These are phyloP conservation scores for Leptobrachium ailaonicum DNA, from an alignment of 2,113 vertebrate genomes.

Conservation along the genomic window DNA sequence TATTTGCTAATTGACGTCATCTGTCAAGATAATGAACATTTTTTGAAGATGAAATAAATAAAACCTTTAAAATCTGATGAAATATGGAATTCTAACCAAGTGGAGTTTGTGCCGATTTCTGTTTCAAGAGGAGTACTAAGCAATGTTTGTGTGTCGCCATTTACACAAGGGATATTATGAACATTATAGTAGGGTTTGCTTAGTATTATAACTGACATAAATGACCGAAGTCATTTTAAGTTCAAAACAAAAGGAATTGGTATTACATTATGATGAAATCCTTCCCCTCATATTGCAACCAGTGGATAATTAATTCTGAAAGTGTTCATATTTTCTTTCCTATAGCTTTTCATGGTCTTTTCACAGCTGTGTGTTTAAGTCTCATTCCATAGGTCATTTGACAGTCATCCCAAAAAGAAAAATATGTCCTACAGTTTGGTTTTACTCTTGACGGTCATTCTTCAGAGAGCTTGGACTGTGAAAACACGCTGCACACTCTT, in stretches of 20 bases:
- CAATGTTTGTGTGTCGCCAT: neutral
- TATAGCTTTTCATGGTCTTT: slow-evolving; percentile 56
- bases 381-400: slow-evolving; percentile 62
- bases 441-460: slow-evolving; percentile 62
- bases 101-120: neutral
- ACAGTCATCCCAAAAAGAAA: slow-evolving; percentile 60
- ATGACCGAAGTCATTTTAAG: slow-evolving; percentile 20
- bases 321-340: slow-evolving; percentile 61
- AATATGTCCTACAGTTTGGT: slow-evolving; percentile 65
- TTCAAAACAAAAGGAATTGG: slow-evolving; percentile 55
- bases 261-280: slow-evolving; percentile 50
- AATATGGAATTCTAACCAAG: slow-evolving; percentile 38
- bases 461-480: slow-evolving; percentile 56
- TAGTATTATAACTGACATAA: slow-evolving; percentile 46
- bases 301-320: slow-evolving; percentile 54
- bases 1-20: slow-evolving; percentile 61
- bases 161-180: neutral
- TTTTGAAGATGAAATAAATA: neutral
- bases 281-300: slow-evolving; percentile 49
- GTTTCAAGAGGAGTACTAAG: neutral
- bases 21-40: slow-evolving; percentile 59
- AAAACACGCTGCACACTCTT: slow-evolving; percentile 54
- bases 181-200: neutral
- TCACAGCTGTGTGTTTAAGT: slow-evolving; percentile 68
- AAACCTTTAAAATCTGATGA: slow-evolving; percentile 45